Base-by-base conservation (phyloP, 2,888 invertebrate species). In the Cryptophagus acutangulus region DNA sequence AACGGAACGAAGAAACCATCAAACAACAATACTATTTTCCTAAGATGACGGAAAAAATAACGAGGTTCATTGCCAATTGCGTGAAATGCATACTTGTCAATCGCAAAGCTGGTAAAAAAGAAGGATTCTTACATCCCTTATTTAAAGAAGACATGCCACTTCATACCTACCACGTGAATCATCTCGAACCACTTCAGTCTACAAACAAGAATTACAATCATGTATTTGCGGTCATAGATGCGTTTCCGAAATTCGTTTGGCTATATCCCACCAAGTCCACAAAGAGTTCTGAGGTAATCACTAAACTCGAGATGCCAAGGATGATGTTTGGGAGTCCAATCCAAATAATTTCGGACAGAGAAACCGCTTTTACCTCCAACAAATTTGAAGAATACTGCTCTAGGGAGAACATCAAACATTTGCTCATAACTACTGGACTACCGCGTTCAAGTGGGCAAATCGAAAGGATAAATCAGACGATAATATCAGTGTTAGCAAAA, bases 361-460 rank as follows among this genome's bases (percentile, higher is more conserved):
- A 65, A 2, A 46, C 62, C 2, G 66, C 69, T 2, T 70, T 62
- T 40, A 63, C 61, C 0, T 56, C 63, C 1, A 36, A 55, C 8
- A 58, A 55, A 1, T 69, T 69, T 34, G 15, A 49, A 41, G 43
- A 58, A 0, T 68, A 65, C 43, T 65, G 66, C 44, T 18, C 52
- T 10, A 52, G 52, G 1, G 61, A 68, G 39, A 46, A 46, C 0
- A 66, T 69, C 12, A 39, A 58, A 26, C 62, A 63, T 38, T 41
- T 57, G 1, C 25, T 40, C 2, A 63, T 56, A 28, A 55, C 55
- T 1, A 58, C 49, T 2, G 53, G 65, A 3, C 46, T 65, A 2
- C 62, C 67, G 8, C 38, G 63, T 26, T 58, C 61, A 6, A 66
- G 66, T 38, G 64, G 65, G 1, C 64, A 66, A 40, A 61, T 60